These are phyloP conservation scores for Diachasma alloeum DNA, from an alignment of 1,140 invertebrate species.

Conservation along the genomic window DNA sequence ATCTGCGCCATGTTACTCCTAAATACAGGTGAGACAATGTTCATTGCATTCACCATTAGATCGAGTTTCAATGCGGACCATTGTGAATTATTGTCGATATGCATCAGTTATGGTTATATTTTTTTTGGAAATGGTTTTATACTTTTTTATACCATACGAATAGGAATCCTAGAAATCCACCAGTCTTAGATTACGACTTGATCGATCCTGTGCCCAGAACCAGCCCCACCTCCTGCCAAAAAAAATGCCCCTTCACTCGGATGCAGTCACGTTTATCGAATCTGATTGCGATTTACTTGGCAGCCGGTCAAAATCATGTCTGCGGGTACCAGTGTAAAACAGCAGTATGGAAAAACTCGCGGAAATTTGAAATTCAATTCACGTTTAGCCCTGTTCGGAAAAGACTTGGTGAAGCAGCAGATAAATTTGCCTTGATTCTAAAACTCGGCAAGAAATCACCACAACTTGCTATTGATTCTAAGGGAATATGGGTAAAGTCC, in stretches of 20 bases:
- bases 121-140: too few species aligned
- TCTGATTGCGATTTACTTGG: slow-evolving; percentile 30
- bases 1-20: background rate
- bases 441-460: background rate
- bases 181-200: too few species aligned
- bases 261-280: slow-evolving; percentile 23
- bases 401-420: background rate
- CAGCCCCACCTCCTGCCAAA: too few species aligned
- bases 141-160: too few species aligned
- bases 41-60: background rate
- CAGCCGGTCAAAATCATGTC: slow-evolving; percentile 24
- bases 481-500: background rate
- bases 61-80: background rate
- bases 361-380: slow-evolving; percentile 25
- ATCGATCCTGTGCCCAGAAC: too few species aligned
- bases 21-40: slow-evolving; percentile 2
- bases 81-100: background rate
- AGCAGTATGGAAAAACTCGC: background rate
- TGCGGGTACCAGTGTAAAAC: background rate
- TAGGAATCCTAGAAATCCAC: too few species aligned
- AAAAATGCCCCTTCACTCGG: background rate
- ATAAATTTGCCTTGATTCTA: background rate
- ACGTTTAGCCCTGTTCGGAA: background rate
- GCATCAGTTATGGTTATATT: background rate
- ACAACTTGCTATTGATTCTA: background rate